Base-by-base conservation (phyloP, 2,113 vertebrate species). In the Nesoenas mayeri region DNA sequence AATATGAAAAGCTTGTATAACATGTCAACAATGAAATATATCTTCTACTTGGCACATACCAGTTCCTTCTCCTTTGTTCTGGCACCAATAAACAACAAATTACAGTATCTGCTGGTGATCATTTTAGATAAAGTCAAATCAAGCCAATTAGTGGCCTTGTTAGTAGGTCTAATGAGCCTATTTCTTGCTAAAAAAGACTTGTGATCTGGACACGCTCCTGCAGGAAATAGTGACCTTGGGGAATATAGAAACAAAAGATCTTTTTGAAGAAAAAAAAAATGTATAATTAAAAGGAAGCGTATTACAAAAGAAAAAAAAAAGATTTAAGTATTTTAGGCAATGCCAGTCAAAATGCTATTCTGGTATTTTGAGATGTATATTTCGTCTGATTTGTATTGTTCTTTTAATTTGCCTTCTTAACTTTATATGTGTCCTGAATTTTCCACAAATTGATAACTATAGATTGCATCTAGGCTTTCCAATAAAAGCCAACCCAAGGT, bases 341-440 rank as follows among this genome's bases (percentile, higher is more conserved):
- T 98, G 98, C 97, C 98, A 97, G 97, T 98, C 97, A 97, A 98
- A 97, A 98, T 97, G 98, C 98, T 98, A 98, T 98, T 97, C 97
- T 98, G 97, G 97, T 98, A 98, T 98, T 98, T 98, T 98, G 97
- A 98, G 97, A 98, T 98, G 98, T 98, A 98, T 98, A 98, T 98
- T 98, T 98, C 98, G 96, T 98, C 98, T 97, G 97, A 98, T 98
- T 98, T 98, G 98, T 98, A 98, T 97, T 98, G 98, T 98, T 98
- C 97, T 98, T 98, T 98, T 98, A 92, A 97, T 98, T 98, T 98
- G 97, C 98, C 97, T 98, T 98, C 98, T 97, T 97, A 98, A 97
- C 98, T 98, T 98, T 98, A 94, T 98, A 98, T 98, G 98, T 98
- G 98, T 98, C 97, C 98, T 98, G 97, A 98, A 97, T 98, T 98